Base-by-base conservation (phyloP, 2,888 invertebrate genomes). In the Agrotis clavis region DNA sequence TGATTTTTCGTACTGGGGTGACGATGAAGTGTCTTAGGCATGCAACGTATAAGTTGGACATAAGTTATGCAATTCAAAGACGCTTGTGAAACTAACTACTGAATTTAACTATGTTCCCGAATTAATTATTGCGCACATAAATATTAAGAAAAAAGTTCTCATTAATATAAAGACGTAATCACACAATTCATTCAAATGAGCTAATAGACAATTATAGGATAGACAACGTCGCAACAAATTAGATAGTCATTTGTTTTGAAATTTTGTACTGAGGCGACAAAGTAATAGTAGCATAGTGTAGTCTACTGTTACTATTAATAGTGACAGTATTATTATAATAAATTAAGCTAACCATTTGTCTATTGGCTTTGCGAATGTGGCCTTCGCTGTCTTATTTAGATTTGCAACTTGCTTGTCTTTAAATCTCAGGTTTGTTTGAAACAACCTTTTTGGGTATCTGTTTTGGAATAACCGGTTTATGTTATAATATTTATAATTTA, bases 271-370 rank as follows among this genome's bases (percentile, higher is more conserved):
- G 41, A 63, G 54, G 59, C 53, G 48, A 56, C 63, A 59, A 53
- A 53, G 21, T 67, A 70, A 71, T 62, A 65, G 56, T 64, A 61
- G 57, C 35, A 47, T 51, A 74, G 50, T 35, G 56, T 64, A 61
- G 57, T 45, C 51, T 51, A 74, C 65, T 47, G 45, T 72, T 64
- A 63, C 50, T 74, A 41, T 67, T 59, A 73, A 74, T 60, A 67
- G 67, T 73, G 51, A 61, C 57, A 47, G 51, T 47, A 61, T 71
- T 64, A 71, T 79, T 68, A 72, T 72, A 63, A 60, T 80, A 71
- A 59, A 67, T 67, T 68, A 65, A 57, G 19, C 57, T 51, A 71
- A 68, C 25, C 59, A 77, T 66, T 63, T 64, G 66, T 60, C 19
- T 51, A 35, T 41, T 14, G 25, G 14, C n/a, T 62, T 71, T 71